A percentile compares a stretch with the other conserved stretches of the same genome.
Conservation (phyloP, 2,888 invertebrate genomes). For the Bombylius discolor region DNA sequence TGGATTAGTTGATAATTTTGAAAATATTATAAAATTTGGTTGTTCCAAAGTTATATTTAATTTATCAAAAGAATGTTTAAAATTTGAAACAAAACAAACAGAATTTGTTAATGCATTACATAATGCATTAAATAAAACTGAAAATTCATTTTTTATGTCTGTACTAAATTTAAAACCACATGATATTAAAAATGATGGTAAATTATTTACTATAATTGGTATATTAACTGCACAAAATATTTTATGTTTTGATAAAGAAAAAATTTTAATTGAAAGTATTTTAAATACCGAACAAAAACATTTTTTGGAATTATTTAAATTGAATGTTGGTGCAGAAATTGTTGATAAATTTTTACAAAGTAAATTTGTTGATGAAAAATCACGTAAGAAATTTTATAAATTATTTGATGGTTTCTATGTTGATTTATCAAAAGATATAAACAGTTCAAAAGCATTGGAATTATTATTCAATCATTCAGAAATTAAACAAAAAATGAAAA, state of each 20-base stretch:
- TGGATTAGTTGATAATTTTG: conserved; percentile 49
- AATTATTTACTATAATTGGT: conserved; percentile 57
- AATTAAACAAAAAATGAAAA: conserved; percentile 44
- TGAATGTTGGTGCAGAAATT: conserved; percentile 69
- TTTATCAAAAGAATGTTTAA: conserved; percentile 55
- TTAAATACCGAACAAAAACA: conserved; percentile 46
- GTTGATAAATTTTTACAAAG: conserved; percentile 63
- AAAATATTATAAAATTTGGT: conserved; percentile 48
- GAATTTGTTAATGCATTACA: conserved; percentile 53
- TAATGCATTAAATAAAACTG: conserved; percentile 48
- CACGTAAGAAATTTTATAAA: conserved; percentile 57
- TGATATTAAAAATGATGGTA: conserved; percentile 36
- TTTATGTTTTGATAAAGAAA: conserved; percentile 43
- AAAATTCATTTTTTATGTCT: conserved; percentile 48
- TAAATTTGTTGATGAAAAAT: conserved; percentile 66
- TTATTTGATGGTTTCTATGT: conserved; percentile 41
- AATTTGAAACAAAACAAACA: conserved; percentile 57
- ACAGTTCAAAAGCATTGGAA: conserved; percentile 67
- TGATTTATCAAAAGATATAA: conserved; percentile 50
- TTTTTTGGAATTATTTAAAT: conserved; percentile 48
- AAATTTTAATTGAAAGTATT: conserved; percentile 51
- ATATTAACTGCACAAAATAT: conserved; percentile 61
- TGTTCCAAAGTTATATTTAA: conserved; percentile 62
- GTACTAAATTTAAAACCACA: conserved; percentile 46
- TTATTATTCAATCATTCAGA: conserved; percentile 51